Conservation (phyloP, 2,888 invertebrate species). For the Troides helena region DNA sequence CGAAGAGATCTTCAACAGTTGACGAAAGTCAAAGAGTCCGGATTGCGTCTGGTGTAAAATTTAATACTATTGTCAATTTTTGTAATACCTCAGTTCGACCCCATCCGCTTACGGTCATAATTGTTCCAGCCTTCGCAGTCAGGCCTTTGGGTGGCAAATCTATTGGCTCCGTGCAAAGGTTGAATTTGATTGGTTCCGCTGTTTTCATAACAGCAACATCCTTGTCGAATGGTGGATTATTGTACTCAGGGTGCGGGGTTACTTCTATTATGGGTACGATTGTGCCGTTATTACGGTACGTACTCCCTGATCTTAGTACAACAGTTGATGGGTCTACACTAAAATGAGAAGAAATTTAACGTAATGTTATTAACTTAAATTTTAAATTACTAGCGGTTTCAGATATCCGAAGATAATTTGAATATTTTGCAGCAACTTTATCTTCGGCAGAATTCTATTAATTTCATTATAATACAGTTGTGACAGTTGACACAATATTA, state of each 20-base stretch:
- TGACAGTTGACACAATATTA: too few relatives aligned
- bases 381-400: too few relatives aligned
- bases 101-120: constrained; percentile 64
- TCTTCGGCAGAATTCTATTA: too few relatives aligned
- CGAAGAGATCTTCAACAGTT: too few relatives aligned
- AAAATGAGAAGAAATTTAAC: background rate
- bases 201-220: constrained; percentile 69
- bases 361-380: too few relatives aligned
- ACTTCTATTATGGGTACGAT: constrained; percentile 64
- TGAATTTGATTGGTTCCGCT: constrained; percentile 53
- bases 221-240: constrained; percentile 61
- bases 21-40: too few relatives aligned
- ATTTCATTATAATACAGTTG: too few relatives aligned
- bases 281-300: constrained; percentile 62
- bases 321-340: constrained; percentile 10
- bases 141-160: constrained; percentile 45
- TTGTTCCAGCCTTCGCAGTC: constrained; percentile 43
- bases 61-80: background rate
- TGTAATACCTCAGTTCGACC: constrained; percentile 56
- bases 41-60: too few relatives aligned
- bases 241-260: constrained; percentile 59
- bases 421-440: too few relatives aligned
- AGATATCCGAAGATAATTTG: too few relatives aligned
- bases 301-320: constrained; percentile 68
- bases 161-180: constrained; percentile 53